Conservation (phyloP, 2,797 vertebrate species). For the Peromyscus melanophrys region DNA sequence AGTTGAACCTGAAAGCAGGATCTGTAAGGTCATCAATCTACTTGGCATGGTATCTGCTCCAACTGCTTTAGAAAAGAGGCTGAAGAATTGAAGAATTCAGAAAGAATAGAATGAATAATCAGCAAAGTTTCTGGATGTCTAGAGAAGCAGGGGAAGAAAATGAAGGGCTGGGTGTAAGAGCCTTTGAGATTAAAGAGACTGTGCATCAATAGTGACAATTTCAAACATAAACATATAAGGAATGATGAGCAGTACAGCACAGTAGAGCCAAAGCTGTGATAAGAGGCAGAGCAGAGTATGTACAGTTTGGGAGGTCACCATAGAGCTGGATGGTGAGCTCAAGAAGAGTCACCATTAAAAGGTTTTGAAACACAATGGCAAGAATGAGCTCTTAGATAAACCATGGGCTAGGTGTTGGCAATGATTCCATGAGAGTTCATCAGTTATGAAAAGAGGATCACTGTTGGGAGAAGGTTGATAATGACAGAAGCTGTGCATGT, state of each 20-base stretch:
- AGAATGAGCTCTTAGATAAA: not conserved
- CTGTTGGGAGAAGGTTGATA: not conserved
- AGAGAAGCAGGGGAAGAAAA: not conserved
- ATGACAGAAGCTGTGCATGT: not conserved
- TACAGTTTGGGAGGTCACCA: not conserved
- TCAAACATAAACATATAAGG: not conserved
- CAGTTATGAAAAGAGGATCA: not conserved
- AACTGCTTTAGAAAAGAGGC: not conserved
- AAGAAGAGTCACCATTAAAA: not conserved
- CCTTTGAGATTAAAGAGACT: not conserved
- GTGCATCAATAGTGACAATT: not conserved
- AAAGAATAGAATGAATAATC: conserved; percentile 2
- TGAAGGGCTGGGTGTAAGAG: not conserved
- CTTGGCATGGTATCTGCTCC: not conserved
- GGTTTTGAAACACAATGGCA: not conserved
- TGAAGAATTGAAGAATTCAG: not conserved
- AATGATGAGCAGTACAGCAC: not conserved
- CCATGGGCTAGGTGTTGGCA: not conserved
- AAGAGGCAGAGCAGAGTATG: not conserved
- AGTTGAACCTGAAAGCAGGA: not conserved
- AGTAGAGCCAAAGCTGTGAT: not conserved
- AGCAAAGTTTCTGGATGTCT: not conserved
- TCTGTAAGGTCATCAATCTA: not conserved
- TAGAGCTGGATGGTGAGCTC: not conserved
- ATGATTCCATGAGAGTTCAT: not conserved